Percentiles rank a stretch among this genome's conserved stretches.
phyloP scores from a whole-genome alignment of 1,140 invertebrate genomes.

The Theocolax elegans region DNA sequence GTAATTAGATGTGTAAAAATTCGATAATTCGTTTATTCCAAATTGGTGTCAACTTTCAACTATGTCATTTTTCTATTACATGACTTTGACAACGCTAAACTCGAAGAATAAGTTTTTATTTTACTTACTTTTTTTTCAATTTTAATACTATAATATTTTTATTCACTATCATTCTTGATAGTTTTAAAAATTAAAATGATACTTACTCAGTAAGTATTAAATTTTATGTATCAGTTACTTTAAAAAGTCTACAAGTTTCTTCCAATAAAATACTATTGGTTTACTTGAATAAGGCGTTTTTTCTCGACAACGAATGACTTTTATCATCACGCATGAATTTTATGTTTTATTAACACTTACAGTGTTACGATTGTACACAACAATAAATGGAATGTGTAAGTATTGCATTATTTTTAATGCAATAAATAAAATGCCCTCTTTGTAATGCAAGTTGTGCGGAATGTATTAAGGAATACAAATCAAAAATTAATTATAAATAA shows the following conservation, averaged over 20 bases:
- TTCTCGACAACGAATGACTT: slow-evolving; percentile 38
- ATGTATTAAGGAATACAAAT: slow-evolving; percentile 36
- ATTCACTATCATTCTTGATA: slow-evolving; percentile 10
- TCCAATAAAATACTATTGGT: slow-evolving; percentile 13
- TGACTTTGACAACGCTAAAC: not conserved
- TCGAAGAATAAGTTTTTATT: too few species aligned
- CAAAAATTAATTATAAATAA: slow-evolving; percentile 48
- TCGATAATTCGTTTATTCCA: slow-evolving; percentile 43
- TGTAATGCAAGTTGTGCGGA: slow-evolving; percentile 25
- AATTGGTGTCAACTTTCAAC: not conserved
- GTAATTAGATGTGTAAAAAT: slow-evolving; percentile 48
- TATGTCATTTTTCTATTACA: slow-evolving; percentile 3
- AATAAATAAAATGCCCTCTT: slow-evolving; percentile 39
- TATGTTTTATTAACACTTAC: slow-evolving; percentile 45
- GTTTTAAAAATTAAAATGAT: slow-evolving; percentile 20
- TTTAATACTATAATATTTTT: slow-evolving; percentile 20
- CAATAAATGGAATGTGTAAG: slow-evolving; percentile 26
- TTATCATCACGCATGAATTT: slow-evolving; percentile 38
- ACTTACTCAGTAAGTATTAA: slow-evolving; percentile 42
- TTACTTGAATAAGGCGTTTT: slow-evolving; percentile 34
- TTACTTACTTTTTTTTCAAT: slow-evolving; percentile 8
- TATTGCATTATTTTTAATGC: slow-evolving; percentile 31
- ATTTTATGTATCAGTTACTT: slow-evolving; percentile 38
- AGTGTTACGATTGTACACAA: slow-evolving; percentile 22
- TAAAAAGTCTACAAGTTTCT: slow-evolving; percentile 42